phyloP scores from a whole-genome alignment of 1,140 invertebrate genomes.

The Odontomachus brunneus region DNA sequence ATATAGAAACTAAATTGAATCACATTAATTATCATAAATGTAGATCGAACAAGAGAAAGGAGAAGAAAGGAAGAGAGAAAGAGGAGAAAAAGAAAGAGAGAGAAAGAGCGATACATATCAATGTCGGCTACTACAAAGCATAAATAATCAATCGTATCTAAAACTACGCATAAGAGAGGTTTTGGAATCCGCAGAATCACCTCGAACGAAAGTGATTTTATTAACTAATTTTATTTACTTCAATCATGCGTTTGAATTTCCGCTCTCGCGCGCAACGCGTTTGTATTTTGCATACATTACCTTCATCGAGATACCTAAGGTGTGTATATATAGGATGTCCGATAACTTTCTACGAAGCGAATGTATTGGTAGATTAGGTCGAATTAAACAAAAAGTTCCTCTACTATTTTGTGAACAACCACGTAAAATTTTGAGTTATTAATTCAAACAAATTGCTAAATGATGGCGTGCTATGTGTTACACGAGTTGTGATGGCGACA shows the following conservation, averaged over 20 bases:
- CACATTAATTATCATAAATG: conserved; percentile 27
- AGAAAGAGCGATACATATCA: conserved; percentile 8
- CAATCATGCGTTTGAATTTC: not conserved
- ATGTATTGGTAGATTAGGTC: no score
- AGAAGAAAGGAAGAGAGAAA: no score
- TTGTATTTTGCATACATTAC: conserved; percentile 4
- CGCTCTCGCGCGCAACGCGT: not conserved
- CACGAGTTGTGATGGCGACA: no score
- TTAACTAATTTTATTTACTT: not conserved
- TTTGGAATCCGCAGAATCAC: not conserved
- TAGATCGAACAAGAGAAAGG: not conserved
- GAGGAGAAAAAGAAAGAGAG: no score
- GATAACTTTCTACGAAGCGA: no score
- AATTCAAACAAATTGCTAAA: no score
- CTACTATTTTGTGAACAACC: no score
- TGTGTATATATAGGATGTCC: no score
- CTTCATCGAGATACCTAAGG: not conserved
- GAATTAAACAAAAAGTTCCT: no score
- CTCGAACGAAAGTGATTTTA: conserved; percentile 5
- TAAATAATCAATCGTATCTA: conserved; percentile 8
- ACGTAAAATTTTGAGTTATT: no score
- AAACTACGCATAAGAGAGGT: not conserved
- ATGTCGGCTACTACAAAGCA: conserved; percentile 1
- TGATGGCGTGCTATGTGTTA: no score
- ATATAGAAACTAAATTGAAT: conserved; percentile 6